phyloP scores from a whole-genome alignment of 2,888 invertebrate genomes.

The Drosophila nr. perissopoda region DNA sequence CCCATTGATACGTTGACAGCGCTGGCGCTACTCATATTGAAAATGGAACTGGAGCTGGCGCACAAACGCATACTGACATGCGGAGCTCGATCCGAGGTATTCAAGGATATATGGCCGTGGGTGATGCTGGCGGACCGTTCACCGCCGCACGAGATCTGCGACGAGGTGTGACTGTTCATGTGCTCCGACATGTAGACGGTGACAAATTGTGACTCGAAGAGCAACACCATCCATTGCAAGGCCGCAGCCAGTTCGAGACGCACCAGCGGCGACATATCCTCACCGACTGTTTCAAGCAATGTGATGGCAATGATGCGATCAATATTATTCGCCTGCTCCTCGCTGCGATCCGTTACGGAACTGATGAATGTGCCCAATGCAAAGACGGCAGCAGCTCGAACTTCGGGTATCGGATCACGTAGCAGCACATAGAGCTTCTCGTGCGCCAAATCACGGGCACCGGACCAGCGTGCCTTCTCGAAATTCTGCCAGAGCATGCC shows the following conservation, averaged over 20 bases:
- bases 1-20: background rate
- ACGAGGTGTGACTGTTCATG: slow-evolving; percentile 64
- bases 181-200: slow-evolving; percentile 89
- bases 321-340: slow-evolving; percentile 97
- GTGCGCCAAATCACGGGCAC: slow-evolving; percentile 97
- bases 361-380: slow-evolving; percentile 97
- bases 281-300: slow-evolving; percentile 90
- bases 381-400: slow-evolving; percentile 96
- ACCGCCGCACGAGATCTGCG: slow-evolving; percentile 50
- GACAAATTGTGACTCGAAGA: slow-evolving; percentile 95
- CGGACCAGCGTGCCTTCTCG: slow-evolving; percentile 96
- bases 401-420: slow-evolving; percentile 94
- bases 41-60: slow-evolving; percentile 87
- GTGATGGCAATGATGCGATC: slow-evolving; percentile 96
- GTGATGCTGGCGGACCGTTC: slow-evolving; percentile 78
- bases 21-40: slow-evolving; percentile 7
- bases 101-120: slow-evolving; percentile 73
- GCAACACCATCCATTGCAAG: slow-evolving; percentile 92
- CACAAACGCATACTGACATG: slow-evolving; percentile 87
- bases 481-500: slow-evolving; percentile 95
- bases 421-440: slow-evolving; percentile 95
- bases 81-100: slow-evolving; percentile 84
- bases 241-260: slow-evolving; percentile 95
- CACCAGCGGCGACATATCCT: slow-evolving; percentile 95
- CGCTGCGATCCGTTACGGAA: slow-evolving; percentile 92